Evolutionary conservation across 2,888 invertebrate genomes (phyloP).

Genomic region (Oscheius sp.): DNA sequence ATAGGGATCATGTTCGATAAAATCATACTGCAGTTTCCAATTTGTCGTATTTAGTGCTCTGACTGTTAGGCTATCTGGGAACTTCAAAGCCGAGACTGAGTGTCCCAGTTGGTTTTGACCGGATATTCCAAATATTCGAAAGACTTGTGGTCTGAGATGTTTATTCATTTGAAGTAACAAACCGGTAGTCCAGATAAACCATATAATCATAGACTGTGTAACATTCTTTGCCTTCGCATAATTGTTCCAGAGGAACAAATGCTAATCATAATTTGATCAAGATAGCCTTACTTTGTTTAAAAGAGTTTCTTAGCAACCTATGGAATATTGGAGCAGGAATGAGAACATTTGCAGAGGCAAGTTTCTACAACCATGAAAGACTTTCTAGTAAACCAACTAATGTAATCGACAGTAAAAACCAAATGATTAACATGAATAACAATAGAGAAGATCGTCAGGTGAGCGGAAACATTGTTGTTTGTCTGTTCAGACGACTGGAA

Average conservation of each 20-base stretch:
- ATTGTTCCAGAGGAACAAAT: background rate
- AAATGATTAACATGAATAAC: too few species aligned
- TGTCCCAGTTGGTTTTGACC: background rate
- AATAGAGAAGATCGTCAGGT: too few species aligned
- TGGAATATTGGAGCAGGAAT: background rate
- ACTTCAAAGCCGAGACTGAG: background rate
- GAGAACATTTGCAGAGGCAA: background rate
- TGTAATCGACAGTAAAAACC: too few species aligned
- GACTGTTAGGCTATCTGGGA: background rate
- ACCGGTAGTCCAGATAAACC: background rate
- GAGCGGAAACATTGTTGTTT: too few species aligned
- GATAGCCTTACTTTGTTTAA: background rate
- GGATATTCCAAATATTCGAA: conserved; percentile 3
- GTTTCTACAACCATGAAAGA: background rate
- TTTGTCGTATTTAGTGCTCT: background rate
- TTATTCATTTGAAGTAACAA: background rate
- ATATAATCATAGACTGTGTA: background rate
- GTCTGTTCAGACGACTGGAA: too few species aligned
- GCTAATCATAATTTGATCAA: background rate
- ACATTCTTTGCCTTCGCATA: background rate
- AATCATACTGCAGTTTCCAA: background rate
- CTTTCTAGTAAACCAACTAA: too few species aligned
- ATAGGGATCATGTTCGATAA: conserved; percentile 4
- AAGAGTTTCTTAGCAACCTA: background rate
- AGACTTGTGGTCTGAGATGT: background rate